phyloP scores from a whole-genome alignment of 1,140 invertebrate genomes.

The Homalodisca vitripennis region DNA sequence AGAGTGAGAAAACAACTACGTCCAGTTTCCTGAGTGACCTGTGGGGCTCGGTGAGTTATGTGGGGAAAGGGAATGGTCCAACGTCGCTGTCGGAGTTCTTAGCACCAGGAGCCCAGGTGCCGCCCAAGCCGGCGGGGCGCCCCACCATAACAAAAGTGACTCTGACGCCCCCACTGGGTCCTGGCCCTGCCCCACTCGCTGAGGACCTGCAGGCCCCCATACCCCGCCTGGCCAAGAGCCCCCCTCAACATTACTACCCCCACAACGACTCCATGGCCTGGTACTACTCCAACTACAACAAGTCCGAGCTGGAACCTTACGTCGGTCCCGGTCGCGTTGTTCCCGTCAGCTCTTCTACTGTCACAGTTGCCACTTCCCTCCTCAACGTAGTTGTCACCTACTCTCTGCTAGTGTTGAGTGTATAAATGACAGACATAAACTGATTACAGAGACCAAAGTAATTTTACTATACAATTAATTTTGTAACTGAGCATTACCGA shows the following conservation, averaged over 20 bases:
- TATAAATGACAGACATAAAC: too few species aligned
- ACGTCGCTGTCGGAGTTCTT: conserved; percentile 54
- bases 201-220: conserved; percentile 37
- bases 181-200: conserved; percentile 37
- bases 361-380: too few species aligned
- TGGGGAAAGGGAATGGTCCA: conserved; percentile 41
- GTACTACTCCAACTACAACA: conserved; percentile 79
- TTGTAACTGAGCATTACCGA: too few species aligned
- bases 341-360: too few species aligned
- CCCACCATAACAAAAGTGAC: conserved; percentile 63
- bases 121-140: conserved; percentile 45
- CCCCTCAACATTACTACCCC: conserved; percentile 39
- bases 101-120: conserved; percentile 57
- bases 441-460: too few species aligned
- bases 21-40: conserved; percentile 42
- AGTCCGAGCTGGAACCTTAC: conserved; percentile 64
- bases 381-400: too few species aligned
- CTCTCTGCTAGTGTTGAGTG: too few species aligned
- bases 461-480: too few species aligned
- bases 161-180: conserved; percentile 40
- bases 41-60: conserved; percentile 1
- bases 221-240: conserved; percentile 40
- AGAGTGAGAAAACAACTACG: conserved; percentile 42
- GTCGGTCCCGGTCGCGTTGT: conserved; percentile 57
- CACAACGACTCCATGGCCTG: conserved; percentile 60